Evolutionary conservation across 23 tunicate species (phyloP), one percentile per base, ranked within the genome.

Genomic region (Ciona savignyi): DNA sequence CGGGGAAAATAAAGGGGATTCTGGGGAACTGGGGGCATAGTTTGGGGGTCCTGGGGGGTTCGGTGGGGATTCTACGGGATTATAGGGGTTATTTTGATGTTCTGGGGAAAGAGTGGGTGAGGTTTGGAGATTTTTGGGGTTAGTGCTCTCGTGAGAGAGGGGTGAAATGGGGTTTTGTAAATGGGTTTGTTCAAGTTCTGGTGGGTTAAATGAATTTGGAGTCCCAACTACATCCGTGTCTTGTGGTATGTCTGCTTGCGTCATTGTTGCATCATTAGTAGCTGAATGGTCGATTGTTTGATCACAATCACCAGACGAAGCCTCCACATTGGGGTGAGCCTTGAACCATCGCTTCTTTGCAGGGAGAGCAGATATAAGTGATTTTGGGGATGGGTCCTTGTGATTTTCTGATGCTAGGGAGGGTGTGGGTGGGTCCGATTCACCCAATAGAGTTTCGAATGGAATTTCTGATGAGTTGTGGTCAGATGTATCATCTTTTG

Each of bases 311-410:
- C n/a, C n/a, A n/a, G n/a, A n/a, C n/a, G n/a, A n/a, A n/a, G 6
- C 51, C 28, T 66, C 70, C 22, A 32, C 51, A 20, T 69, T 51
- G 23, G 73, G 51, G 21, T 32, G 34, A 23, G 73, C 33, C 23
- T 69, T 30, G 34, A 69, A 69, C 73, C 73, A 69, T 9, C 73
- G 33, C 9, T 69, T 69, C 24, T 69, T 69, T 11, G 73, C 73
- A 2, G 73, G 73, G 9, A 69, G 56, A 6, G 15, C 9, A 42
- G 56, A 42, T 9, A n/a, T n/a, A n/a, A n/a, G n/a, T n/a, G n/a
- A n/a, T n/a, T n/a, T n/a, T n/a, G n/a, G n/a, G 56, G 56, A 42
- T 42, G 56, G 9, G 9, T 42, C 56, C 9, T 42, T 15, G 9
- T 9, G 56, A 6, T 9, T 42, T 9, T 42, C 56, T 42, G 56